phyloP scores from a whole-genome alignment of 2,888 invertebrate genomes.

The Oconnorella tubifera region DNA sequence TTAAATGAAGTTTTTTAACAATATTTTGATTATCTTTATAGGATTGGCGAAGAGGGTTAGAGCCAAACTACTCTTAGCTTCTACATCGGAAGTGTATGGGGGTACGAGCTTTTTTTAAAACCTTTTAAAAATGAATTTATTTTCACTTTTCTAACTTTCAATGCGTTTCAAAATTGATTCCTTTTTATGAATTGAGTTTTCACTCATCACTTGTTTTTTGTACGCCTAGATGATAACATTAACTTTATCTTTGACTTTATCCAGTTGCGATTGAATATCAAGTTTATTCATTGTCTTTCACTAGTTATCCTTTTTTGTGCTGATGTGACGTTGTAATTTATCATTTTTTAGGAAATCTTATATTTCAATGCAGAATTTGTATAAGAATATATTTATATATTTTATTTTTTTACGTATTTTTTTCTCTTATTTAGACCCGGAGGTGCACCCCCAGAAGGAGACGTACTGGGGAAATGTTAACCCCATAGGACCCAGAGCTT shows the following conservation, averaged over 20 bases:
- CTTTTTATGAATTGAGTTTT: background rate
- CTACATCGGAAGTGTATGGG: slow-evolving; percentile 98
- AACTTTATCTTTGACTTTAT: background rate
- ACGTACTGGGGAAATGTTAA: slow-evolving; percentile 99
- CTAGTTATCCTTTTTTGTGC: no score
- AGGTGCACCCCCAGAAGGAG: slow-evolving; percentile 95
- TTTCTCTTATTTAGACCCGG: slow-evolving; percentile 69
- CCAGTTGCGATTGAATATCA: background rate
- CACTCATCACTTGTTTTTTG: background rate
- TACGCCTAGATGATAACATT: background rate
- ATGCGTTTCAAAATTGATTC: no score
- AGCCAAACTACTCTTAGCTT: slow-evolving; percentile 89
- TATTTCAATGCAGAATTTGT: no score
- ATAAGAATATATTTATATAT: no score
- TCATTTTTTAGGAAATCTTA: no score
- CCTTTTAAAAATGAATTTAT: background rate
- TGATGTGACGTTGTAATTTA: no score
- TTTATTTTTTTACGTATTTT: background rate
- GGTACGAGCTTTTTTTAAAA: slow-evolving; percentile 38
- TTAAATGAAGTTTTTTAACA: no score
- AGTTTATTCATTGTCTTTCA: no score
- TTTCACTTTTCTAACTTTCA: no score
- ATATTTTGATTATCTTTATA: slow-evolving; percentile 46
- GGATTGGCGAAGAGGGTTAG: slow-evolving; percentile 87
- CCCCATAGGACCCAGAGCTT: slow-evolving; percentile 82